Evolutionary conservation across 2,113 vertebrate genomes (phyloP).

Genomic region (Otis tarda): DNA sequence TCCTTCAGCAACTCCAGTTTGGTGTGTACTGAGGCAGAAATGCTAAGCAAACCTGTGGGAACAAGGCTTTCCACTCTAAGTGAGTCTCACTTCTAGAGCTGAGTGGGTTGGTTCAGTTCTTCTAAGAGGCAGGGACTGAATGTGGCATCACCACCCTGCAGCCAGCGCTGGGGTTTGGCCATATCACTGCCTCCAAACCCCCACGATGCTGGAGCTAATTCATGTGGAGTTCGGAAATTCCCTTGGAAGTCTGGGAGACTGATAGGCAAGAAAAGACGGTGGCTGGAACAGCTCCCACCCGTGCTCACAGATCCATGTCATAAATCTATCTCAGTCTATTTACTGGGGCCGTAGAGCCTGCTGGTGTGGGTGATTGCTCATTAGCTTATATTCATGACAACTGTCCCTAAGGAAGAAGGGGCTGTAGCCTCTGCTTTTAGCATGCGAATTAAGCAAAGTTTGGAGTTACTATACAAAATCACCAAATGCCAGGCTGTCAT

Average conservation of each 20-base stretch:
- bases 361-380: neutral
- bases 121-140: neutral
- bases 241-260: neutral
- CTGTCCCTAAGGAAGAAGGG: neutral
- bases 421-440: neutral
- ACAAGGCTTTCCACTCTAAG: neutral
- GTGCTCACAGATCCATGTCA: neutral
- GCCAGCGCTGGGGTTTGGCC: neutral
- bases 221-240: accelerated
- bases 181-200: accelerated
- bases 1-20: neutral
- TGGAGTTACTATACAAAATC: neutral
- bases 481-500: neutral
- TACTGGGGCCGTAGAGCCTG: neutral
- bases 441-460: conserved; percentile 12
- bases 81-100: neutral
- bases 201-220: accelerated
- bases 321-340: neutral
- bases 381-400: neutral
- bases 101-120: neutral
- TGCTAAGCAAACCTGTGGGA: neutral
- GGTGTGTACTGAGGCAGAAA: neutral
- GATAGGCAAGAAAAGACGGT: neutral
- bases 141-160: neutral
- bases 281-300: accelerated